Evolutionary conservation across 2,888 invertebrate species (phyloP).

Genomic region (Napeogenes inachia): DNA sequence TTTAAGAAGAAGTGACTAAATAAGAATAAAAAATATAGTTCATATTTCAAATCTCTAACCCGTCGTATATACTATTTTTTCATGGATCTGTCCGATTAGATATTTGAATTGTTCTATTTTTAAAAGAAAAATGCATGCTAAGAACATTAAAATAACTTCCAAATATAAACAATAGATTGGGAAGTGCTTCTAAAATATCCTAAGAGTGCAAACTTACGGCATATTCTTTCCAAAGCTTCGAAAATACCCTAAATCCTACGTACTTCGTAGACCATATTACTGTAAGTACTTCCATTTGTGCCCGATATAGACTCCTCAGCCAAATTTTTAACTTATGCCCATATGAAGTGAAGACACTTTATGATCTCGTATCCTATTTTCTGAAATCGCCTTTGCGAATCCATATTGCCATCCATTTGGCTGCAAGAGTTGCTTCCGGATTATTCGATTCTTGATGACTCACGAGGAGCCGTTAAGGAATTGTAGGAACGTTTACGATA

Average conservation of each 20-base stretch:
- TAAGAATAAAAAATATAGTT: no score
- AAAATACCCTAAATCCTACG: conserved; percentile 59
- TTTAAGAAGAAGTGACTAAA: no score
- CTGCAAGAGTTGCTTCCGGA: conserved; percentile 43
- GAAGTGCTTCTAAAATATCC: conserved; percentile 11
- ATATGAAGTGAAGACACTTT: conserved; percentile 65
- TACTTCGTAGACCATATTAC: conserved; percentile 61
- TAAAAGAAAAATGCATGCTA: conserved; percentile 4
- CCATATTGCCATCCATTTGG: conserved; percentile 57
- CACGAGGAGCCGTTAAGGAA: conserved; percentile 31
- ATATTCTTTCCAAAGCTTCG: conserved; percentile 49
- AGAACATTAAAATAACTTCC: conserved; percentile 16
- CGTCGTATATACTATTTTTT: no score
- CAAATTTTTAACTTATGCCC: conserved; percentile 70
- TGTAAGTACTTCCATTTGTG: conserved; percentile 55
- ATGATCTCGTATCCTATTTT: conserved; percentile 58
- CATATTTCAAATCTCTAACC: no score
- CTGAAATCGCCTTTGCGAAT: conserved; percentile 50
- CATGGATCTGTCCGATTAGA: no score
- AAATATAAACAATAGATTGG: conserved; percentile 14
- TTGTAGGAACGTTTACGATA: conserved; percentile 20
- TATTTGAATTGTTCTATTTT: no score
- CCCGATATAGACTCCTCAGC: conserved; percentile 53
- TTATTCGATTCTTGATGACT: conserved; percentile 43
- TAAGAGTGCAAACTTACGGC: conserved; percentile 42